These are phyloP conservation scores for Eucriotettix oculatus DNA, from an alignment of 2,888 invertebrate species.

Conservation along the genomic window DNA sequence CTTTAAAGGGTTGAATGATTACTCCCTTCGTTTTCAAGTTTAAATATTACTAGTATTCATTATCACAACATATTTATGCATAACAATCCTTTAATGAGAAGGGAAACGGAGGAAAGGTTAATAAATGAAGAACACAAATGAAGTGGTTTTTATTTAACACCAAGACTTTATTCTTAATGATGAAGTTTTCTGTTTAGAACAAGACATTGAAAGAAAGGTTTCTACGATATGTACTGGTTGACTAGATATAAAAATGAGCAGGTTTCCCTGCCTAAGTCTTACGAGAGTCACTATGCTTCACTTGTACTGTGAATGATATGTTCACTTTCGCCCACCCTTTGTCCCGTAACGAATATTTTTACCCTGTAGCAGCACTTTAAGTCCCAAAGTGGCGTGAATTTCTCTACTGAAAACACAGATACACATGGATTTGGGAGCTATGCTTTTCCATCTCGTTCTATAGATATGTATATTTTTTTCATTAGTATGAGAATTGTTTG, in stretches of 20 bases:
- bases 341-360: neutral
- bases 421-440: too few relatives aligned
- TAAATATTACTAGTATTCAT: too few relatives aligned
- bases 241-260: conserved; percentile 11
- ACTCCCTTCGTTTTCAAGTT: too few relatives aligned
- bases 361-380: neutral
- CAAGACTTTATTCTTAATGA: conserved; percentile 13
- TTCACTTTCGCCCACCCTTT: neutral
- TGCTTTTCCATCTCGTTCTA: too few relatives aligned
- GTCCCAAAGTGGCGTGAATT: neutral
- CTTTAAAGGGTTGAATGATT: too few relatives aligned
- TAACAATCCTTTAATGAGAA: too few relatives aligned
- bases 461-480: too few relatives aligned
- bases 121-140: neutral
- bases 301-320: neutral
- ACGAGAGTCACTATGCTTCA: neutral
- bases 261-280: neutral
- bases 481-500: too few relatives aligned
- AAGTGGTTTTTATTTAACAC: conserved; percentile 7
- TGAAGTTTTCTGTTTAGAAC: conserved; percentile 9
- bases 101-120: neutral
- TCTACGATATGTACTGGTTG: conserved; percentile 6
- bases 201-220: conserved; percentile 12
- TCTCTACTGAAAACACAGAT: too few relatives aligned
- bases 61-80: too few relatives aligned